Evolutionary conservation across 2,888 invertebrate species (phyloP), one percentile per base, ranked within the genome.

Genomic region (Encarsia formosa): DNA sequence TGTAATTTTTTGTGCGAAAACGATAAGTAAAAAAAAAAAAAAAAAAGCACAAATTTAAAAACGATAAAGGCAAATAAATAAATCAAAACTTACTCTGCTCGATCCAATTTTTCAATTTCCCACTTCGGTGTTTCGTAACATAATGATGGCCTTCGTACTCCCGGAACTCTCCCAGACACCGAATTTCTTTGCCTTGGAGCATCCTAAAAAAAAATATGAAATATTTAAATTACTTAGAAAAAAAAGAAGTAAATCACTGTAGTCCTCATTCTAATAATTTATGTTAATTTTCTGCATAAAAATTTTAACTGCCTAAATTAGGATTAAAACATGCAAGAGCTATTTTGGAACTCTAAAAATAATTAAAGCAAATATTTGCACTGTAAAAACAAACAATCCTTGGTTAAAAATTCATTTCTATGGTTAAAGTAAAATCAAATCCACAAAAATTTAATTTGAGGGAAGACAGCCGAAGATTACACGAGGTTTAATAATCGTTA

Each of bases 171-270:
- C 48, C 72, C 71, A 26, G 67, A 66, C 42, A 71, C 64, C 19
- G 72, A 70, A 50, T 69, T 71, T 50, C 72, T 63, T 56, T 71
- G 72, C 40, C 65, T 66, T 24, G 62, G 52, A 19, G 55, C 59
- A 20, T 65, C 67, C 62, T 72, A 59, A 45, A 64, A 53, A 18
- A 46, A 43, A 40, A 22, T 40, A n/a, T n/a, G n/a, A n/a, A n/a
- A n/a, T n/a, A n/a, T n/a, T n/a, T n/a, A n/a, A n/a, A n/a, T n/a
- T n/a, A n/a, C n/a, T n/a, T n/a, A n/a, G n/a, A n/a, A n/a, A n/a
- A n/a, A n/a, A n/a, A n/a, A n/a, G n/a, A n/a, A n/a, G n/a, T n/a
- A n/a, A n/a, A n/a, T n/a, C n/a, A n/a, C n/a, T n/a, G n/a, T n/a
- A n/a, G n/a, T n/a, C n/a, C n/a, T n/a, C n/a, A n/a, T n/a, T n/a